A percentile compares a stretch with the other conserved stretches of the same genome.
Evolutionary conservation across 2,797 vertebrate species (phyloP).

Genomic region (Cirrhinus mrigala): DNA sequence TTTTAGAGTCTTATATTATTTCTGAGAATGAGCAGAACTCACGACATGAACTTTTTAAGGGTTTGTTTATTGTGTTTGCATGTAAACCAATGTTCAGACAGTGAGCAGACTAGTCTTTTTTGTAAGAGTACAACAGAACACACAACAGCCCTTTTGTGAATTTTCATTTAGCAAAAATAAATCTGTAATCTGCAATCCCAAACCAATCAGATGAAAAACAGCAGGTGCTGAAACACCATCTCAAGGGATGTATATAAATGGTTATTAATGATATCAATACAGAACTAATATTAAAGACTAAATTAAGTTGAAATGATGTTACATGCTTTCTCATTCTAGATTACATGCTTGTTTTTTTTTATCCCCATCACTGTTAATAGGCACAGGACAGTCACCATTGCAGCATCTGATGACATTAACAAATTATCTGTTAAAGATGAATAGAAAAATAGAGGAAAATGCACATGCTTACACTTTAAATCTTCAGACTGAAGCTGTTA

Average conservation of each 20-base stretch:
- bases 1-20: neutral
- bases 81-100: slow-evolving; percentile 59
- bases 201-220: neutral
- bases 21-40: slow-evolving; percentile 36
- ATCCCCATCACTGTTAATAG: slow-evolving; percentile 1
- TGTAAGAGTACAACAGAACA: slow-evolving; percentile 14
- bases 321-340: neutral
- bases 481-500: slow-evolving; percentile 9
- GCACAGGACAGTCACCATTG: slow-evolving; percentile 19
- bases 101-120: slow-evolving; percentile 39
- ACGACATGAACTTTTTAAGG: slow-evolving; percentile 61
- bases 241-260: slow-evolving; percentile 3
- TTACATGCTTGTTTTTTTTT: neutral
- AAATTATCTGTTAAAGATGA: neutral
- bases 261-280: neutral
- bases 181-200: slow-evolving; percentile 11
- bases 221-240: slow-evolving; percentile 5
- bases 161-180: slow-evolving; percentile 15
- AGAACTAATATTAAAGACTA: too few species aligned
- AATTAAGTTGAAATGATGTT: slow-evolving; percentile 2
- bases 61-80: slow-evolving; percentile 66
- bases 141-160: slow-evolving; percentile 6
- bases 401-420: slow-evolving; percentile 13
- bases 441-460: slow-evolving; percentile 40
- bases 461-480: neutral